Evolutionary conservation across 1,140 invertebrate species (phyloP), one percentile per base, ranked within the genome.

Genomic region (Drosophila kikkawai): DNA sequence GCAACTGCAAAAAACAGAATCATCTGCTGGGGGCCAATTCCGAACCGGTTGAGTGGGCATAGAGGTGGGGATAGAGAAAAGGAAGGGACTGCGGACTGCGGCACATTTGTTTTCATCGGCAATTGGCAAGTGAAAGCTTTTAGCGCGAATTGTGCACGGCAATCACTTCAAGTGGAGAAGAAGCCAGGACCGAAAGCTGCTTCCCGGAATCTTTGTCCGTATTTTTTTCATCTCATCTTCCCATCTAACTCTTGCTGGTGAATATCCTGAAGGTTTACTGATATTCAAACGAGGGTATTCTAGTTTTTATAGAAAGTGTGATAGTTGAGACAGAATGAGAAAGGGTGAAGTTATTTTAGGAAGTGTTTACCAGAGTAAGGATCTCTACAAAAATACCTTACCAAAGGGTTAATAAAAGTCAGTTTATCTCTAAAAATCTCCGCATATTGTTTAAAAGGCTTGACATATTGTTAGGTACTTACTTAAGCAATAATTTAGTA

Each of bases 121-220:
- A 76, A 85, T 85, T 90, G 84, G 75, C 74, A 79, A 90, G 78
- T 81, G 85, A 85, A 88, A 88, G 85, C 84, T 88, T 88, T 88
- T 88, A 90, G 75, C 78, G 74, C 66, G 66, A 90, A 90, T 81
- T 81, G 68, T 90, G 70, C 81, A 70, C 70, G 80, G 84, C 80
- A 83, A 87, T 90, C 85, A 74, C 78, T 71, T 73, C 59, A 67
- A 88, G 65, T 88, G 56, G 68, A 68, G 61, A 61, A 80, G 45
- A 50, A 50, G 47, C 42, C n/a, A 50, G 32, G 7, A 22, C 50
- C 65, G 22, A 61, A 44, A 69, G 47, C 78, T 65, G 41, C 64
- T 51, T 71, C 22, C 39, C 36, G 3, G 17, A 19, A 59, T 57
- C 50, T 60, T 19, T 9, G 45, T 32, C 36, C 15, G 26, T 34